These are phyloP conservation scores for Idaea aversata DNA, from an alignment of 2,888 invertebrate species.

Conservation along the genomic window DNA sequence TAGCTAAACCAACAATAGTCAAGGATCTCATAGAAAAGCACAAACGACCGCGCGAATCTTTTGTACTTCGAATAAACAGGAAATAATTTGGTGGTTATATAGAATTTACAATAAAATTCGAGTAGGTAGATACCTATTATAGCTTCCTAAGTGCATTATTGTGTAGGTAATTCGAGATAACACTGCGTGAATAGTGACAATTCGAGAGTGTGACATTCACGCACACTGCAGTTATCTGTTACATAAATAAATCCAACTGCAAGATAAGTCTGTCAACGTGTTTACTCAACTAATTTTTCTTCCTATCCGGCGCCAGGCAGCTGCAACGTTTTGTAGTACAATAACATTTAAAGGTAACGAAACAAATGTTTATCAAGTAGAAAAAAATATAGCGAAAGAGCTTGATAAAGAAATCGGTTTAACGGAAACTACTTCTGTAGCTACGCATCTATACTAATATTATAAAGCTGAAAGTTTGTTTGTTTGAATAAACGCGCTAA, in stretches of 20 bases:
- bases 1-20: constrained; percentile 41
- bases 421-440: no score
- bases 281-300: constrained; percentile 45
- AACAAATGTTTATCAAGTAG: neutral
- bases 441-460: no score
- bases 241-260: constrained; percentile 40
- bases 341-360: constrained; percentile 1
- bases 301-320: constrained; percentile 36
- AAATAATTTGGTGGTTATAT: constrained; percentile 19
- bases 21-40: constrained; percentile 48
- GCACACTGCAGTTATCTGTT: constrained; percentile 39
- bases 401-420: no score
- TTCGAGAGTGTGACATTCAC: constrained; percentile 33
- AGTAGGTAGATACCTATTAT: neutral
- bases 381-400: neutral
- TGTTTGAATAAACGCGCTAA: no score
- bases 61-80: constrained; percentile 38
- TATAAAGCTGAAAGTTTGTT: no score
- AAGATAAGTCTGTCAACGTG: constrained; percentile 44
- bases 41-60: constrained; percentile 36
- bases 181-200: constrained; percentile 26
- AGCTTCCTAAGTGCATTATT: neutral
- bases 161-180: constrained; percentile 14
- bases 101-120: constrained; percentile 20
- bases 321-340: constrained; percentile 17